A percentile compares a stretch with the other conserved stretches of the same genome.
phyloP scores from a whole-genome alignment of 2,113 vertebrate species.

The Dicerorhinus sumatrensis region DNA sequence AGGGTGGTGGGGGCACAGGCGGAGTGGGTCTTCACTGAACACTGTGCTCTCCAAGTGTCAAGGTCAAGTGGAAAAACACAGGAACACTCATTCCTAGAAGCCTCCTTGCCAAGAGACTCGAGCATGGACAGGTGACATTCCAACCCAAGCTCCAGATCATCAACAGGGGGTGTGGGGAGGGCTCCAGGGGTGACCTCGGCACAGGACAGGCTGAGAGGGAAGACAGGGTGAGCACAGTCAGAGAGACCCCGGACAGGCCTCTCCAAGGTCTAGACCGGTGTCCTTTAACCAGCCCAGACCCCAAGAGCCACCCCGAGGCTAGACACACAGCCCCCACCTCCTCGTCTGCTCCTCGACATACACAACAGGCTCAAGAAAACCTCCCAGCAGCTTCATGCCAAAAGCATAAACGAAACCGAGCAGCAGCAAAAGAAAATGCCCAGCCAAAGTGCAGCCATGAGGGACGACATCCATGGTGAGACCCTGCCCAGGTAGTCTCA shows the following conservation, averaged over 20 bases:
- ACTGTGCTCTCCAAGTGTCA: background rate
- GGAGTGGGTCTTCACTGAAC: background rate
- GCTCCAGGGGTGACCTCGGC: background rate
- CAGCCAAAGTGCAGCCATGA: background rate
- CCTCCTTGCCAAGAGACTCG: background rate
- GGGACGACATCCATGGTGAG: background rate
- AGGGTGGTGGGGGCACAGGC: background rate
- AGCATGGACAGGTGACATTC: background rate
- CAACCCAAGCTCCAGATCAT: background rate
- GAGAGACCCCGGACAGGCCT: background rate
- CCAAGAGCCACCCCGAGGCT: background rate
- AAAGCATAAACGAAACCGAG: background rate
- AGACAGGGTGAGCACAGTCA: background rate
- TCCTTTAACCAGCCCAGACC: background rate
- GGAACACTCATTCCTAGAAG: background rate
- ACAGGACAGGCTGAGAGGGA: background rate
- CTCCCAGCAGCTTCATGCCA: background rate
- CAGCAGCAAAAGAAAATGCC: background rate
- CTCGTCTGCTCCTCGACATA: background rate
- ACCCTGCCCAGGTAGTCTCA: background rate
- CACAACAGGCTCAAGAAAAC: background rate
- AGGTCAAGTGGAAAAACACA: background rate
- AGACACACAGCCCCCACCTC: background rate
- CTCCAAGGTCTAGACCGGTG: background rate
- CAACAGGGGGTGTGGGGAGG: rapidly evolving